Percentiles rank a stretch among this genome's conserved stretches.
phyloP scores from a whole-genome alignment of 2,888 invertebrate genomes.

The Parnassius glacialis region DNA sequence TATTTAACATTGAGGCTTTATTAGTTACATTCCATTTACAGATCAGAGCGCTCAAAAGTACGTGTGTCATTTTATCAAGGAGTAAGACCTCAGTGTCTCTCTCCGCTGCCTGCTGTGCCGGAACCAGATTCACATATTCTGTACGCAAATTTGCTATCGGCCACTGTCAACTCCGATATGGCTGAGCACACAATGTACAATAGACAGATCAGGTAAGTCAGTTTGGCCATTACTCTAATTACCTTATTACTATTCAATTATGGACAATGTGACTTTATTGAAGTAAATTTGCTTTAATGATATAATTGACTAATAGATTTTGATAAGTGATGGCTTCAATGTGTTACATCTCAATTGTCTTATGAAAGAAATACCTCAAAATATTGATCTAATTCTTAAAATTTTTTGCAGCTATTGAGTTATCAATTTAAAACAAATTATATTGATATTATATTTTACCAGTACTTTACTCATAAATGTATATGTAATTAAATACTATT shows the following conservation, averaged over 20 bases:
- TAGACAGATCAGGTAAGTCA: conserved; percentile 84
- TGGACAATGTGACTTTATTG: neutral
- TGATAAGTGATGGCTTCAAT: no score
- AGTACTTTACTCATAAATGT: no score
- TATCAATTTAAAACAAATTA: no score
- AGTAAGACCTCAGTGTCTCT: conserved; percentile 86
- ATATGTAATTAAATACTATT: no score
- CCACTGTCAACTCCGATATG: conserved; percentile 71
- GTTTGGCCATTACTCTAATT: conserved; percentile 11
- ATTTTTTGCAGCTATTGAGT: no score
- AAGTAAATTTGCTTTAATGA: no score
- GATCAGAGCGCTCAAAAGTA: conserved; percentile 89
- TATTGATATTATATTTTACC: no score
- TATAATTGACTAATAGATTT: no score
- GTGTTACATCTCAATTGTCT: no score
- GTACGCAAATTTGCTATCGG: conserved; percentile 67
- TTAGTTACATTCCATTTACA: conserved; percentile 52
- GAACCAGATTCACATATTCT: conserved; percentile 66
- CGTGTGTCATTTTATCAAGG: conserved; percentile 92
- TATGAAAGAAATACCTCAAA: no score
- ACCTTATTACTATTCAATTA: conserved; percentile 5
- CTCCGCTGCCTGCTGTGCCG: conserved; percentile 81
- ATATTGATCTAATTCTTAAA: no score
- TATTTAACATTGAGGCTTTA: no score
- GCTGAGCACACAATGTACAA: conserved; percentile 79